A percentile compares a stretch with the other conserved stretches of the same genome.
phyloP scores from a whole-genome alignment of 2,797 vertebrate genomes.

The Garrulus glandarius region DNA sequence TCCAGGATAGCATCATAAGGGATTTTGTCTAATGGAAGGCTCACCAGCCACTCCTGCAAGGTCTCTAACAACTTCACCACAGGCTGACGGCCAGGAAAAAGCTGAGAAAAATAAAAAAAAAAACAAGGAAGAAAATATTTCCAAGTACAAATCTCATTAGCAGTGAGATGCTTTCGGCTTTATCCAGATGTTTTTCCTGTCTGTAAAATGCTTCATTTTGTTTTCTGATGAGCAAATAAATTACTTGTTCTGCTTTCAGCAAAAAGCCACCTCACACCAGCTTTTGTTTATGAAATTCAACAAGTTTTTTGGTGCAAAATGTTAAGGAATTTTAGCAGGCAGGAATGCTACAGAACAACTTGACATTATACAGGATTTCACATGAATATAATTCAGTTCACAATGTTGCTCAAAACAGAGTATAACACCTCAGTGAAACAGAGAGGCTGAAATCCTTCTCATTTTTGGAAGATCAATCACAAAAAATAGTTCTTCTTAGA shows the following conservation, averaged over 20 bases:
- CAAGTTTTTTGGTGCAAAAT: not conserved
- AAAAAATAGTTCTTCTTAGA: not conserved
- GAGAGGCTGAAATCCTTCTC: not conserved
- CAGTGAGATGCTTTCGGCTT: not conserved
- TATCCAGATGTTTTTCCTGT: not conserved
- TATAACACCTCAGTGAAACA: not conserved
- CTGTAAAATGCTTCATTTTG: not conserved
- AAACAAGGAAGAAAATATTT: not conserved
- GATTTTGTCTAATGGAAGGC: conserved; percentile 88
- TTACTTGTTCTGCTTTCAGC: not conserved
- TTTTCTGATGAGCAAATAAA: not conserved
- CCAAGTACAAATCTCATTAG: not conserved
- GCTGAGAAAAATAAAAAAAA: conserved; percentile 47
- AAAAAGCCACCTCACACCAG: not conserved
- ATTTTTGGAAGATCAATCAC: not conserved
- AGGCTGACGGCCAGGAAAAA: conserved; percentile 85
- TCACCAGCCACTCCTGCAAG: conserved; percentile 91
- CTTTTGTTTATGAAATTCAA: not conserved
- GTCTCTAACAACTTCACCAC: conserved; percentile 91
- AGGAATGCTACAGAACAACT: not conserved
- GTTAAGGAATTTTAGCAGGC: not conserved
- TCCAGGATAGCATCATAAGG: conserved; percentile 92
- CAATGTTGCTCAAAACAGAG: not conserved
- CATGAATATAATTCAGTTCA: not conserved
- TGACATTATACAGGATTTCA: not conserved